phyloP scores from a whole-genome alignment of 2,888 invertebrate species.

The Ashinkailepas kermadecensis region DNA sequence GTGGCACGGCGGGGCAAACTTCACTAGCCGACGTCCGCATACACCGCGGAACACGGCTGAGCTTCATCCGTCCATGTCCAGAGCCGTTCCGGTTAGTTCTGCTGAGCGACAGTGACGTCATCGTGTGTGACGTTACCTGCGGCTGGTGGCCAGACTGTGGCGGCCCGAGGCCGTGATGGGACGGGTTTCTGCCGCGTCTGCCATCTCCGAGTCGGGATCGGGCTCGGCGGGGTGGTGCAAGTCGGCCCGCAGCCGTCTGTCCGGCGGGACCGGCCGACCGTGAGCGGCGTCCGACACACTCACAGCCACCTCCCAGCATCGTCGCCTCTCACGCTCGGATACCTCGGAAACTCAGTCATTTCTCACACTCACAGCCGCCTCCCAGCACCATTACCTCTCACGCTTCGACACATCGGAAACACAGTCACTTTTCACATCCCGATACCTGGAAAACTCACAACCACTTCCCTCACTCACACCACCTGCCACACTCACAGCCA shows the following conservation, averaged over 20 bases:
- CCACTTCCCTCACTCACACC: too few species aligned
- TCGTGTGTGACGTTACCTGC: background rate
- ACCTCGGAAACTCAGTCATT: background rate
- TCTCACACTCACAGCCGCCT: too few species aligned
- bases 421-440: too few species aligned
- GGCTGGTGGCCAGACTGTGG: background rate
- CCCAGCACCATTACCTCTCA: too few species aligned
- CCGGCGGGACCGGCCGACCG: background rate
- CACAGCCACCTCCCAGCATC: background rate
- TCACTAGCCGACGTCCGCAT: too few species aligned
- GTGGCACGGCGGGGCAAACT: too few species aligned
- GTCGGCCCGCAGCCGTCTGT: background rate
- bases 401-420: too few species aligned
- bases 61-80: too few species aligned
- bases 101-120: background rate
- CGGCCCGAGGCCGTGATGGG: slow-evolving; percentile 8
- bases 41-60: too few species aligned
- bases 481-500: too few species aligned
- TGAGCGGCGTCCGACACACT: background rate
- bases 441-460: too few species aligned
- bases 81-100: too few species aligned
- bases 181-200: background rate
- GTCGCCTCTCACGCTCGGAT: background rate
- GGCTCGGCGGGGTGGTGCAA: background rate
- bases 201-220: background rate